Conservation (phyloP, 2,888 invertebrate genomes). For the Coecobrya sp. region DNA sequence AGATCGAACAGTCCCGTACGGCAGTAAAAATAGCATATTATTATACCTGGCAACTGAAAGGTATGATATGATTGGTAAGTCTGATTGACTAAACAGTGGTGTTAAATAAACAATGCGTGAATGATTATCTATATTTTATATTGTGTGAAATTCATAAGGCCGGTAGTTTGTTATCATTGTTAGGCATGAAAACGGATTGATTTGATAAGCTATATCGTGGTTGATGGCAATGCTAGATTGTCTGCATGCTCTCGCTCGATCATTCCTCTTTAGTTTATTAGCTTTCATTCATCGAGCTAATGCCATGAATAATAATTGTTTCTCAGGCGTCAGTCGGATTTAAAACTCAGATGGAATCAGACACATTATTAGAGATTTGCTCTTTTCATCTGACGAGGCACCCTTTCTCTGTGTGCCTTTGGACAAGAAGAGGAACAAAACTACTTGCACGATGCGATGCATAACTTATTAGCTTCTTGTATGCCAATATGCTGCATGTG, state of each 20-base stretch:
- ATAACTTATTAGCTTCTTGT: background rate
- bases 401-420: conserved; percentile 14
- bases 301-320: conserved; percentile 79
- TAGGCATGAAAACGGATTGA: conserved; percentile 42
- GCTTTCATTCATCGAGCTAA: conserved; percentile 71
- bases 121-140: conserved; percentile 10
- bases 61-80: background rate
- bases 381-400: conserved; percentile 57
- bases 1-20: background rate
- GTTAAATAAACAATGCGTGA: conserved; percentile 45
- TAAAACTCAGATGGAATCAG: conserved; percentile 60
- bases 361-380: conserved; percentile 66
- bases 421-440: background rate
- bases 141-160: conserved; percentile 22
- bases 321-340: conserved; percentile 79
- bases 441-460: background rate
- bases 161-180: conserved; percentile 47
- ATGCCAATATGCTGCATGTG: background rate
- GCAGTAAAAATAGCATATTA: background rate
- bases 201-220: conserved; percentile 48
- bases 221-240: background rate
- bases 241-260: background rate
- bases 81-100: conserved; percentile 52
- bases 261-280: conserved; percentile 67
- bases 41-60: background rate